Conservation (phyloP, 1,140 invertebrate species). For the Ylistrum balloti region DNA sequence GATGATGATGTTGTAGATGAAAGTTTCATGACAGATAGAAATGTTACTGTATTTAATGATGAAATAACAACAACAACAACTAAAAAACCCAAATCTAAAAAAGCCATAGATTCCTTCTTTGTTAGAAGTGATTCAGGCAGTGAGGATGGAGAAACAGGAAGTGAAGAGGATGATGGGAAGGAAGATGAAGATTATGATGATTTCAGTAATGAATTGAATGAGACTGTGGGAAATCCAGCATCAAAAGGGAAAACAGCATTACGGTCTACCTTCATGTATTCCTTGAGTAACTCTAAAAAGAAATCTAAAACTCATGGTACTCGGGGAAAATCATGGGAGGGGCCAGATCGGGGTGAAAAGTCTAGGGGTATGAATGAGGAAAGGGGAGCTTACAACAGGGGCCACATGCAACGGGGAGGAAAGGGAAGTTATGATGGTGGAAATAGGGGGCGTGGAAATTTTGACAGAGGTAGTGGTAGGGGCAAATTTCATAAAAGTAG, state of each 20-base stretch:
- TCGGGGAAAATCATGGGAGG: background rate
- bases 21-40: background rate
- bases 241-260: constrained; percentile 9
- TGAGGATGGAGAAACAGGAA: constrained; percentile 36
- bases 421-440: constrained; percentile 6
- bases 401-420: background rate
- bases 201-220: constrained; percentile 47
- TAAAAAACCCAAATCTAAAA: constrained; percentile 50
- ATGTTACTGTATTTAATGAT: background rate
- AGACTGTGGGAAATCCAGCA: constrained; percentile 16
- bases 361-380: constrained; percentile 20
- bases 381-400: background rate
- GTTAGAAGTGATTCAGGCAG: constrained; percentile 53
- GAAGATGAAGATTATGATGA: constrained; percentile 15
- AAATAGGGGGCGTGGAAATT: background rate
- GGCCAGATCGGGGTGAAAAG: background rate
- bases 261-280: constrained; percentile 2
- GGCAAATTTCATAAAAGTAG: constrained; percentile 34
- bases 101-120: constrained; percentile 66
- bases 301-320: background rate
- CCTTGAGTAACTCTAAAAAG: constrained; percentile 7
- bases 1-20: constrained; percentile 58
- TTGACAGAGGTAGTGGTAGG: constrained; percentile 30
- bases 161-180: constrained; percentile 37
- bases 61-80: constrained; percentile 3